A percentile compares a stretch with the other conserved stretches of the same genome.
Evolutionary conservation across 2,113 vertebrate genomes (phyloP).

Genomic region (Piprites chloris): DNA sequence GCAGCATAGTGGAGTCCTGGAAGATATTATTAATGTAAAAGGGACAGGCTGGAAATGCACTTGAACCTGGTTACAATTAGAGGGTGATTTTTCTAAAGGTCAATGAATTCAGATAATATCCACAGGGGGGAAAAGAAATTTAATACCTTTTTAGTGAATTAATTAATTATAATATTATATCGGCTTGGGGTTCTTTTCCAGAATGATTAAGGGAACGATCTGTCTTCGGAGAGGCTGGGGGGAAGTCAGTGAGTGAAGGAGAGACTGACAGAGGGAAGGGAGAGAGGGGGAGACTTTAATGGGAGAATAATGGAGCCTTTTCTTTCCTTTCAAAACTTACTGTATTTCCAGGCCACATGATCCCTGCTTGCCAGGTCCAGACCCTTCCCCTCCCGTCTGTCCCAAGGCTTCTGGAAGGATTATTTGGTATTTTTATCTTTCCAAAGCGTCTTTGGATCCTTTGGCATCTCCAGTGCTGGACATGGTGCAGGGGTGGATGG

Average conservation of each 20-base stretch:
- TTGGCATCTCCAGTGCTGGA: fast-evolving
- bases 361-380: not conserved
- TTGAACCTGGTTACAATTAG: slow-evolving; percentile 93
- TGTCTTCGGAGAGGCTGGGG: slow-evolving; percentile 73
- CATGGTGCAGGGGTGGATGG: fast-evolving
- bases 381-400: not conserved
- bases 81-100: slow-evolving; percentile 99
- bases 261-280: slow-evolving; percentile 64
- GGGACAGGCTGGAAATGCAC: slow-evolving; percentile 90
- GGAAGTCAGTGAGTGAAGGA: not conserved
- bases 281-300: slow-evolving; percentile 47
- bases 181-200: slow-evolving; percentile 95
- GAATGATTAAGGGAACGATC: slow-evolving; percentile 99
- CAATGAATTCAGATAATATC: slow-evolving; percentile 99
- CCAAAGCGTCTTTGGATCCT: not conserved
- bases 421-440: not conserved
- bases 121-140: slow-evolving; percentile 95
- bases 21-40: slow-evolving; percentile 87
- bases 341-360: not conserved
- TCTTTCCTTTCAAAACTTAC: slow-evolving; percentile 48
- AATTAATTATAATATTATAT: slow-evolving; percentile 99
- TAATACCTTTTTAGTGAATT: slow-evolving; percentile 99
- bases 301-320: slow-evolving; percentile 68
- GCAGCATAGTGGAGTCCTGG: slow-evolving; percentile 74
- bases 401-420: not conserved